phyloP scores from a whole-genome alignment of 1,140 invertebrate species.

The Drosophila orena region DNA sequence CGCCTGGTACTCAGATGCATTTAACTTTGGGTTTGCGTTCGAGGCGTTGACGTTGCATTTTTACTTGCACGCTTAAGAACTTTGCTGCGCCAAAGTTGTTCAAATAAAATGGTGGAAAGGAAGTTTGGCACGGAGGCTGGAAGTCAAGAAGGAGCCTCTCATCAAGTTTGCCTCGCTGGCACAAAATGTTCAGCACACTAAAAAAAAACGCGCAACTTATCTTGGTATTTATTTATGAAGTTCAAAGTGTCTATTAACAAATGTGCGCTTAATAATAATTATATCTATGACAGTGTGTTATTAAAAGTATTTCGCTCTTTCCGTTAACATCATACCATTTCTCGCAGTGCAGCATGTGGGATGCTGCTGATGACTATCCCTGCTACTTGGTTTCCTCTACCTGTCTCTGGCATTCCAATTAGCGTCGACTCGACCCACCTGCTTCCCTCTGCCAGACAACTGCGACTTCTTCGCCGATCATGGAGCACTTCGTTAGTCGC shows the following conservation, averaged over 20 bases:
- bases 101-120: conserved; percentile 30
- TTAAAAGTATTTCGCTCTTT: neutral
- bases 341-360: neutral
- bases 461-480: conserved; percentile 35
- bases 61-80: conserved; percentile 35
- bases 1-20: conserved; percentile 3
- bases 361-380: conserved; percentile 38
- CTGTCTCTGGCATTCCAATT: conserved; percentile 59
- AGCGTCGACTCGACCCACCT: conserved; percentile 47
- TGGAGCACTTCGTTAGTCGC: conserved; percentile 57
- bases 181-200: conserved; percentile 28
- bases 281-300: neutral
- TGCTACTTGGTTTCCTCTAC: neutral
- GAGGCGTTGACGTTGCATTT: conserved; percentile 71
- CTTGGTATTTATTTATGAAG: too few species aligned
- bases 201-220: neutral
- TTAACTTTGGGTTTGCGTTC: conserved; percentile 45
- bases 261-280: neutral
- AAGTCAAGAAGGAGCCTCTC: conserved; percentile 30
- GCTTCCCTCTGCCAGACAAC: conserved; percentile 1
- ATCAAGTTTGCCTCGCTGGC: conserved; percentile 31
- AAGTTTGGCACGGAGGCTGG: conserved; percentile 3
- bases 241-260: neutral
- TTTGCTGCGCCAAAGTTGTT: conserved; percentile 41
- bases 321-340: neutral